Base-by-base conservation (phyloP, 2,113 vertebrate species). In the Panurus biarmicus region DNA sequence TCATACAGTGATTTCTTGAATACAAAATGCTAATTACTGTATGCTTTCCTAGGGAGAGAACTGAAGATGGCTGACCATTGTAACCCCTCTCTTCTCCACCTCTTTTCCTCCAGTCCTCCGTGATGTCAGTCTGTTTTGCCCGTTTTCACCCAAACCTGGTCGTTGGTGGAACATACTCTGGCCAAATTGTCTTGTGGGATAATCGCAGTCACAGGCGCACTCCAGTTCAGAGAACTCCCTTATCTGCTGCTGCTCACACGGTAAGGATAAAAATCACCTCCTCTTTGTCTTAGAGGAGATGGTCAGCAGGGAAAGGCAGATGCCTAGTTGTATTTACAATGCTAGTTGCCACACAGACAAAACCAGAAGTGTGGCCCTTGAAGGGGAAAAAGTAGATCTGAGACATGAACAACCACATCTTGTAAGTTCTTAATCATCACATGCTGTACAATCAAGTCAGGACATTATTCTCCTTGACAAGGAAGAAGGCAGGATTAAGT, bases 151-250 rank as follows among this genome's bases (percentile, higher is more conserved):
- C 99, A 60, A 99, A 99, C 96, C 98, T 99, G 78, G 97, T 99
- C 3, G 98, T 99, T 29, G 99, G 99, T 66, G 99, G 99, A 40
- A 99, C 99, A 1, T 99, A 99, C 95, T 99, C 99, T 1, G 99
- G 99, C 70, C 99, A 99, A 96, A 99, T 99, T 31, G 99, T 99
- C 76, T 95, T 99, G 83, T 99, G 99, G 99, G 99, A 99, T 96
- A 99, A 99, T 93, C 99, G 99, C 92, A 99, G 99, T 58, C 99
- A 99, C 97, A 97, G 99, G 38, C 98, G 99, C 94, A 99, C 99
- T 5, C 99, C 99, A 0, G 99, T 99, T 79, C 99, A 99, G 97
- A 98, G 99, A 95, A 99, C 99, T 3, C 99, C 99, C 3, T 98
- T 99, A 62, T 99, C 99, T 84, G 99, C 99, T 78, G 99, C 99